Evolutionary conservation across 2,888 invertebrate species (phyloP), one percentile per base, ranked within the genome.

Genomic region (Margaritifera margaritifera): DNA sequence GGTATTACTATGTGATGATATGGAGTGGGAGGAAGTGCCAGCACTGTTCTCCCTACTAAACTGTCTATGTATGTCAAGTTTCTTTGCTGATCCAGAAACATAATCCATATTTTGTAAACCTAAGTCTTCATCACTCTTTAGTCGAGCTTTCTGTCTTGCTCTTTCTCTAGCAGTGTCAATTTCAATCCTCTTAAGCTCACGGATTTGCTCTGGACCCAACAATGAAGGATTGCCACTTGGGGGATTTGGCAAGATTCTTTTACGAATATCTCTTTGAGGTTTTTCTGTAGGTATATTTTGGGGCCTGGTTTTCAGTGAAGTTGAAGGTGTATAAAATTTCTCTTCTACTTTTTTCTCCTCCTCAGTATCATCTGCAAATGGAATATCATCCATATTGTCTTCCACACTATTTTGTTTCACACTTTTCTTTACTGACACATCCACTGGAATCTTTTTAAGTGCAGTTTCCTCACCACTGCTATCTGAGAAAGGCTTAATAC

Each of bases 101-200:
- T 72, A 72, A 24, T 59, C 66, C 42, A 72, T 69, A 60, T 76
- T 74, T 54, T 56, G 68, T 24, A 89, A 70, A 2, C 94, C 94
- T 31, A 94, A 88, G 84, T 95, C 94, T 76, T 94, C 93, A 85
- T 95, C 94, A 69, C 93, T 94, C 88, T 93, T 93, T 31, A 94
- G 89, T 61, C 93, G 91, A 15, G 94, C 93, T 62, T 93, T 91
- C 27, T 79, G 71, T 67, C 94, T 90, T 1, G 93, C 92, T 31
- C 93, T 93, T 74, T 93, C 92, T 31, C 90, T 79, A 60, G 82
- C 80, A 62, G 83, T 84, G 60, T 80, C 84, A 62, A 76, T 76
- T 57, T 82, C 83, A 1, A 80, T 78, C 66, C 80, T 71, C 75
- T 69, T 77, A 74, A 78, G 78, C 68, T 79, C 79, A 75, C 78